phyloP scores from a whole-genome alignment of 2,113 vertebrate genomes.

The Seriola aureovittata region DNA sequence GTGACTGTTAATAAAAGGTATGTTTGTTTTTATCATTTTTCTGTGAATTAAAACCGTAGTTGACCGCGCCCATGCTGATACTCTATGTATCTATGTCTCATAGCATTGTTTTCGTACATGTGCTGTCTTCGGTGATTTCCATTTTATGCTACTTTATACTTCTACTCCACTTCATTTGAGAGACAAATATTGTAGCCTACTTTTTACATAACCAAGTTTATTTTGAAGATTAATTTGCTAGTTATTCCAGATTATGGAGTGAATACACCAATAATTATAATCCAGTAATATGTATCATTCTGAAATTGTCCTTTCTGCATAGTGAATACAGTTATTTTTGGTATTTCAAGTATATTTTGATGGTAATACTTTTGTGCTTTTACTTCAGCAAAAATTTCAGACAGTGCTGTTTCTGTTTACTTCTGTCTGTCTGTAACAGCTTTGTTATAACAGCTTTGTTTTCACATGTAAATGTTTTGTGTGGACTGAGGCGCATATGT shows the following conservation, averaged over 20 bases:
- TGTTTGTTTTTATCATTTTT: not conserved
- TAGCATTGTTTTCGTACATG: not conserved
- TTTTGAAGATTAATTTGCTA: not conserved
- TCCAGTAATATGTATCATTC: no score
- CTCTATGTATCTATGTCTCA: not conserved
- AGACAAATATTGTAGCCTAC: no score
- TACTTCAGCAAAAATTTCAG: no score
- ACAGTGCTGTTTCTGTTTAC: no score
- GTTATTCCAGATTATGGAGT: no score
- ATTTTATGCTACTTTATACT: not conserved
- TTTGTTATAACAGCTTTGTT: no score
- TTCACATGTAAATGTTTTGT: not conserved
- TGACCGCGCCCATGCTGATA: not conserved
- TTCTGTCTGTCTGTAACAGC: no score
- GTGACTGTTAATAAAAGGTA: conserved; percentile 85
- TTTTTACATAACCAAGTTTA: not conserved
- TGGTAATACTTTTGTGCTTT: no score
- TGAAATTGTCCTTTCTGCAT: no score
- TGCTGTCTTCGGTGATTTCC: not conserved
- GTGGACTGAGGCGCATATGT: not conserved
- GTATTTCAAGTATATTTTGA: no score
- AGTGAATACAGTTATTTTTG: no score
- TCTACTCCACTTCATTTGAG: not conserved
- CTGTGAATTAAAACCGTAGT: not conserved
- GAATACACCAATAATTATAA: not conserved